Evolutionary conservation across 2,888 invertebrate species (phyloP), one percentile per base, ranked within the genome.

Genomic region (Allygus modestus): DNA sequence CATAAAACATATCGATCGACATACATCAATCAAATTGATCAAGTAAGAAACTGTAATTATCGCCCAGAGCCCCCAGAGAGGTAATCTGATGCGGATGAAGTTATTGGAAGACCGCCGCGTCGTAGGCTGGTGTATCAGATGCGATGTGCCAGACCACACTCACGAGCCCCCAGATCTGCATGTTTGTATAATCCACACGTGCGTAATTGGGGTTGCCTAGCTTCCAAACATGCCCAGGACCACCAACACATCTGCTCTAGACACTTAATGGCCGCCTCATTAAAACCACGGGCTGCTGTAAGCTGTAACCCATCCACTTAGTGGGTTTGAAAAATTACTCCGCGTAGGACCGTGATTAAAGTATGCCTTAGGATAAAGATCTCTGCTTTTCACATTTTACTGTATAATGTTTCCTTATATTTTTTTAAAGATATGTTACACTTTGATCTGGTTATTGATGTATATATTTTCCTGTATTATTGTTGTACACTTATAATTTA

Each of bases 171-270:
- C 65, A 15, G 65, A 65, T 65, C 65, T 28, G 65, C 65, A 28
- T 65, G 65, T 65, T 31, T 65, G 65, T 65, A 17, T 31, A 28
- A 28, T 28, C 26, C 31, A 65, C 58, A 58, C 31, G 65, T 65
- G 65, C 31, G 65, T 65, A 65, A 65, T 65, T 65, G 65, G 65
- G 65, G 26, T 58, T 15, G 20, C 26, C 58, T 58, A 58, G 58
- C 26, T 1, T 58, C 58, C 58, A 58, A 58, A 58, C 58, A 23
- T 23, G 20, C 23, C 15, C 15, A 54, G 54, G 54, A 54, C 54
- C 54, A 54, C 54, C 54, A 23, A 20, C 54, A 17, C 54, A 46
- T 15, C 46, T 15, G 46, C 46, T 46, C 46, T 17, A 11, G 15
- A 46, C 37, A 37, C 37, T 37, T 37, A 37, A 37, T 37, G 51